Base-by-base conservation (phyloP, 2,113 vertebrate species). In the Ptilorrhoa leucosticta region DNA sequence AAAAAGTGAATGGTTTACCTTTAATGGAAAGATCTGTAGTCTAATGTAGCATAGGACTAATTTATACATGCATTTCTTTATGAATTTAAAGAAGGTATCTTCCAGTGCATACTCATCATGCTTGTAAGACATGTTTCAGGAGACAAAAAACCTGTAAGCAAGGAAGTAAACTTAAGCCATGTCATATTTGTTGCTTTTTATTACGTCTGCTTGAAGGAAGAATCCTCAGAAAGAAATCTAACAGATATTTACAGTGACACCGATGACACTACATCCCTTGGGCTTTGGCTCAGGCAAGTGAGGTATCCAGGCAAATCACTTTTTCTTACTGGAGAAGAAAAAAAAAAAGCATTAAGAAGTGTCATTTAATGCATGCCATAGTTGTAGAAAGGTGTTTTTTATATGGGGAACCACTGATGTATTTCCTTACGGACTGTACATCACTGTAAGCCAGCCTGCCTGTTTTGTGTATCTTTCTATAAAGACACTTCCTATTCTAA, bases 281-380 rank as follows among this genome's bases (percentile, higher is more conserved):
- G 83, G 54, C 33, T 78, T 86, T 75, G 60, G 30, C 60, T 92
- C 64, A 94, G 78, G 39, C 71, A 92, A 92, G 23, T 56, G 83
- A 66, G 13, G 87, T 80, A 81, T 53, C 85, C 65, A 70, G 60
- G 44, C 23, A 94, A 92, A 95, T 91, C 22, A n/a, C 42, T 93
- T 91, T 69, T 95, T 91, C 87, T 71, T 90, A 82, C 64, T 79
- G 60, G 58, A 94, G 44, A 44, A 87, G 22, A 28, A 85, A 90
- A 77, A 77, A 77, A 61, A 76, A 76, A 33, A 10, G 1, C 83
- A 90, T 96, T 92, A 53, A 93, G 89, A 95, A 80, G n/a, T 94
- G 83, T 95, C 75, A 81, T 82, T 94, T 89, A 66, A 64, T 86
- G 65, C 65, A 71, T 50, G 81, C 27, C 58, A 50, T 71, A 53